These are phyloP conservation scores for Maccullochella peelii DNA, from an alignment of 2,113 vertebrate species.

Conservation along the genomic window DNA sequence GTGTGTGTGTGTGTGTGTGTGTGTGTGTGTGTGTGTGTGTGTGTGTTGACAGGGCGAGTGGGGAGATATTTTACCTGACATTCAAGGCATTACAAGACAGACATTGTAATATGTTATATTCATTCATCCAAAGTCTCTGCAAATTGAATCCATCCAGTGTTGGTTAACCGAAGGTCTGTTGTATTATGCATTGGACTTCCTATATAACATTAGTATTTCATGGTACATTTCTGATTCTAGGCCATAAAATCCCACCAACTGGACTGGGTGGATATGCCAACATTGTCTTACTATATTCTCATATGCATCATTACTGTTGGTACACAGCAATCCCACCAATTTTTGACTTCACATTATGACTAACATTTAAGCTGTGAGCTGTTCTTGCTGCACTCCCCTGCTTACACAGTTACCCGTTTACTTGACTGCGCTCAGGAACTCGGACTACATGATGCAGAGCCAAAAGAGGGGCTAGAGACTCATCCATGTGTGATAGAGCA, in stretches of 20 bases:
- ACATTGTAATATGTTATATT: background rate
- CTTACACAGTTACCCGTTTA: slow-evolving; percentile 32
- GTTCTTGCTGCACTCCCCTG: slow-evolving; percentile 20
- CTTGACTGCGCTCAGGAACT: slow-evolving; percentile 45
- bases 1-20: no score
- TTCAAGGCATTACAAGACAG: background rate
- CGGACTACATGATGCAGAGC: slow-evolving; percentile 43
- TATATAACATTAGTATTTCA: slow-evolving; percentile 51
- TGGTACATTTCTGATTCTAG: slow-evolving; percentile 41
- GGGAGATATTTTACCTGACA: background rate
- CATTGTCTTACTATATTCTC: slow-evolving; percentile 5
- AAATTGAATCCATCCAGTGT: background rate
- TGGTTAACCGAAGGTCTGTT: slow-evolving; percentile 24
- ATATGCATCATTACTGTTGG: slow-evolving; percentile 10
- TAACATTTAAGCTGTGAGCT: slow-evolving; percentile 26
- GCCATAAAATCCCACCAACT: slow-evolving; percentile 20
- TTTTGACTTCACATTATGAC: slow-evolving; percentile 10
- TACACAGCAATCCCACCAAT: background rate
- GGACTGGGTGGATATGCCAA: slow-evolving; percentile 21
- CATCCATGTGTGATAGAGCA: slow-evolving; percentile 72
- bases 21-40: no score
- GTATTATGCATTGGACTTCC: slow-evolving; percentile 51
- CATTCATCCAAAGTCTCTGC: background rate
- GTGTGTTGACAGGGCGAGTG: no score
- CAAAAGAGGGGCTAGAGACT: slow-evolving; percentile 42